A percentile compares a stretch with the other conserved stretches of the same genome.
phyloP scores from a whole-genome alignment of 2,113 vertebrate genomes.

The Anarrhichthys ocellatus region DNA sequence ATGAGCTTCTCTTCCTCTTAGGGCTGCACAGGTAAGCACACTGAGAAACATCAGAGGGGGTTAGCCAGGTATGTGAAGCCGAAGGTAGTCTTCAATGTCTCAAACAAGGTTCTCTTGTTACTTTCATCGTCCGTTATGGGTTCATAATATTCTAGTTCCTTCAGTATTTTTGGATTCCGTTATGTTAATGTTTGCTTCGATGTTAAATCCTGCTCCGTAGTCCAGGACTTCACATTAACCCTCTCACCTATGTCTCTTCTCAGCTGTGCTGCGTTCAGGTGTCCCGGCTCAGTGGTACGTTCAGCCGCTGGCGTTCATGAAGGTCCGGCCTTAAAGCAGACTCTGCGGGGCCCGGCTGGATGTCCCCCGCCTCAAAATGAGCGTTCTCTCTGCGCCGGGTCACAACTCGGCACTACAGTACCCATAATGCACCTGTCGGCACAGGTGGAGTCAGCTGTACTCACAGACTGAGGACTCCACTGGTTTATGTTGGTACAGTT shows the following conservation, averaged over 20 bases:
- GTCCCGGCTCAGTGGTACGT: constrained; percentile 61
- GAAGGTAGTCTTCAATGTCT: not conserved
- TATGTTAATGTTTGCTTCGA: too few relatives aligned
- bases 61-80: too few relatives aligned
- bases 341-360: constrained; percentile 78
- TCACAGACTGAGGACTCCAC: not conserved
- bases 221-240: too few relatives aligned
- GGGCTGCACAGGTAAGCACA: constrained; percentile 57
- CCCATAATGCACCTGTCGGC: constrained; percentile 39
- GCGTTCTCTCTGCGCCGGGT: constrained; percentile 48
- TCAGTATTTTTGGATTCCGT: too few relatives aligned
- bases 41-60: not conserved
- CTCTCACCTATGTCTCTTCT: not conserved
- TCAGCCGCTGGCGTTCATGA: constrained; percentile 80
- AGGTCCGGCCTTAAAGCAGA: constrained; percentile 81
- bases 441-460: not conserved
- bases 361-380: constrained; percentile 66
- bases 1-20: constrained; percentile 74
- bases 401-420: constrained; percentile 38
- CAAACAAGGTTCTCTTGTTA: not conserved
- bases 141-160: too few relatives aligned
- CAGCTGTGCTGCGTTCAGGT: constrained; percentile 56
- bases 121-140: too few relatives aligned
- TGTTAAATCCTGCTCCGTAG: too few relatives aligned
- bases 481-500: not conserved